Evolutionary conservation across 2,797 vertebrate species (phyloP), one percentile per base, ranked within the genome.

Genomic region (Coregonus sp.): DNA sequence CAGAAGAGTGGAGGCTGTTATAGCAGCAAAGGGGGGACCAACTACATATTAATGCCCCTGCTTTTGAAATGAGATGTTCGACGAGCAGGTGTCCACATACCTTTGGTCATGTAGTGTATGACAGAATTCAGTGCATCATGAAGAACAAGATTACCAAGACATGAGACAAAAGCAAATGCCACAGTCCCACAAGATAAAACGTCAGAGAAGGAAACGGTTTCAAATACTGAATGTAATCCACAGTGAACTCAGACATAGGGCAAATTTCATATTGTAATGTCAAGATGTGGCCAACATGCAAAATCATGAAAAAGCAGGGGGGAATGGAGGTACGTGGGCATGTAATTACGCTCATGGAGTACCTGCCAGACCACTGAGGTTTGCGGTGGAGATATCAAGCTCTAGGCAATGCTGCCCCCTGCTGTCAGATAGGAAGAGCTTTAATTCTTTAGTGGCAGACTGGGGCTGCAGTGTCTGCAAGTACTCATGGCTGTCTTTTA

Each of bases 401-500:
- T 56, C 84, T 82, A 83, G 78, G 83, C 89, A 94, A 93, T 86
- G 94, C 87, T 94, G 94, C 93, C 94, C 93, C 89, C 93, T 93
- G 85, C 78, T 80, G 92, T 74, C 47, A 2, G 18, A 25, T 5
- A 5, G 7, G 5, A 54, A 9, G 35, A 84, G 84, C 2, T 12
- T 47, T 47, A 4, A 80, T 61, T 80, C 79, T 1, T 20, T 1
- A 11, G 31, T 29, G 7, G 29, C 73, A 7, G 47, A 25, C 15
- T 9, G 20, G 18, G 31, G 52, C 11, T 70, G 18, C 66, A 70
- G 40, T 52, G 18, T 25, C 11, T 11, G 40, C 40, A 47, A 47
- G 11, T 47, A 47, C 40, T 11, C 9, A 47, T 47, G 40, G 9
- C 40, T 47, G 40, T 47, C 40, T 47, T 47, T 47, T 47, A 63